These are phyloP conservation scores for Notocelia uddmanniana DNA, from an alignment of 2,888 invertebrate genomes.

Conservation along the genomic window DNA sequence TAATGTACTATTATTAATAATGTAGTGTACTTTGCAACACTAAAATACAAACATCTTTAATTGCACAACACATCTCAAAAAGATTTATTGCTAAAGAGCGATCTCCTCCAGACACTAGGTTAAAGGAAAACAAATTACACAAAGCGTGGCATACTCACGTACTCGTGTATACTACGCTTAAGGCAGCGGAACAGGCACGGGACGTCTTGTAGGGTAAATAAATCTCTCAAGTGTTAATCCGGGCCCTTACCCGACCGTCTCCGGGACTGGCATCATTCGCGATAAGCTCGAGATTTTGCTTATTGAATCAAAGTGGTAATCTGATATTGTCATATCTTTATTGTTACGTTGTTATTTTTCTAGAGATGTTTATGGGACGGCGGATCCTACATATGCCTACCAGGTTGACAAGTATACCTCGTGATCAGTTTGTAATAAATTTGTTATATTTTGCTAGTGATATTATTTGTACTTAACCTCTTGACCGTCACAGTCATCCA, in stretches of 20 bases:
- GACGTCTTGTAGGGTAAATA: conserved; percentile 45
- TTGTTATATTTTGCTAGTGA: no score
- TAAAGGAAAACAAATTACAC: neutral
- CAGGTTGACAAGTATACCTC: neutral
- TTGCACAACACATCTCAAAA: no score
- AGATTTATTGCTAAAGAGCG: neutral
- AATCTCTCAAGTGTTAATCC: conserved; percentile 54
- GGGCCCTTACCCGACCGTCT: conserved; percentile 30
- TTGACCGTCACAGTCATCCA: no score
- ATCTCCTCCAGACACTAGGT: neutral
- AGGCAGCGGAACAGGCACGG: conserved; percentile 20
- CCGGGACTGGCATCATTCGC: conserved; percentile 22
- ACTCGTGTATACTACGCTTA: conserved; percentile 13
- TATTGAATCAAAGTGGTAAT: conserved; percentile 43
- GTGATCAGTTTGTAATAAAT: no score
- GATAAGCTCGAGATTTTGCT: conserved; percentile 40
- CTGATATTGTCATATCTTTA: conserved; percentile 17
- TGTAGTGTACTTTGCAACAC: no score
- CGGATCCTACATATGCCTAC: neutral
- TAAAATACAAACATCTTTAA: no score
- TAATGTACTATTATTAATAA: no score
- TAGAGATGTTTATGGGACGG: neutral
- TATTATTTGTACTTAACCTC: no score
- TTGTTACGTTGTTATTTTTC: neutral
- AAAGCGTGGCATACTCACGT: neutral